Evolutionary conservation across 2,113 vertebrate species (phyloP).

Genomic region (Scopus umbretta): DNA sequence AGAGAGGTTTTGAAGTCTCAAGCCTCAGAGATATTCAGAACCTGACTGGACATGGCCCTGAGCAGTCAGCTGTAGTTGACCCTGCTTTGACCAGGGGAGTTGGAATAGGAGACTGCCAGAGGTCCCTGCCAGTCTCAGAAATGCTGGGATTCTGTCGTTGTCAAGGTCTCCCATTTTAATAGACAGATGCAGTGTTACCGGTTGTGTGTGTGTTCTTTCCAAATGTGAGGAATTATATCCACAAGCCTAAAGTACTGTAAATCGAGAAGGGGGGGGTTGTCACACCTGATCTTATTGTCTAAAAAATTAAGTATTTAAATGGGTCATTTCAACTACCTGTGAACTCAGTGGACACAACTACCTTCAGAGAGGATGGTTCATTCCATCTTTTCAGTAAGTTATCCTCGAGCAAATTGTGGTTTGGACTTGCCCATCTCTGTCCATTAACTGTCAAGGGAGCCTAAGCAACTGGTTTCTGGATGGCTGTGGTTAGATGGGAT

Average conservation of each 20-base stretch:
- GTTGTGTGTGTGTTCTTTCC: background rate
- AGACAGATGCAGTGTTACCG: background rate
- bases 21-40: background rate
- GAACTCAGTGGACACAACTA: background rate
- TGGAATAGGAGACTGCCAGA: background rate
- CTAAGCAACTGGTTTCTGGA: background rate
- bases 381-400: background rate
- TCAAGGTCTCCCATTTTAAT: background rate
- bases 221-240: background rate
- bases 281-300: background rate
- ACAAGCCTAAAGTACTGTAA: background rate
- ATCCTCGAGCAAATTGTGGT: background rate
- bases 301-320: background rate
- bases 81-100: background rate
- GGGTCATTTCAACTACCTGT: background rate
- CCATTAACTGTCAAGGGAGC: background rate
- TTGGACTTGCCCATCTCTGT: background rate
- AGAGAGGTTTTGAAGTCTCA: background rate
- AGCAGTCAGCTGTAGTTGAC: background rate
- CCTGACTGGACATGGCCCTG: background rate
- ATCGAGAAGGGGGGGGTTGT: background rate
- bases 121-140: background rate
- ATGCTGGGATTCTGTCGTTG: background rate
- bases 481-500: background rate
- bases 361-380: background rate